Base-by-base conservation (phyloP, 2,113 vertebrate genomes). In the Microcebus murinus region DNA sequence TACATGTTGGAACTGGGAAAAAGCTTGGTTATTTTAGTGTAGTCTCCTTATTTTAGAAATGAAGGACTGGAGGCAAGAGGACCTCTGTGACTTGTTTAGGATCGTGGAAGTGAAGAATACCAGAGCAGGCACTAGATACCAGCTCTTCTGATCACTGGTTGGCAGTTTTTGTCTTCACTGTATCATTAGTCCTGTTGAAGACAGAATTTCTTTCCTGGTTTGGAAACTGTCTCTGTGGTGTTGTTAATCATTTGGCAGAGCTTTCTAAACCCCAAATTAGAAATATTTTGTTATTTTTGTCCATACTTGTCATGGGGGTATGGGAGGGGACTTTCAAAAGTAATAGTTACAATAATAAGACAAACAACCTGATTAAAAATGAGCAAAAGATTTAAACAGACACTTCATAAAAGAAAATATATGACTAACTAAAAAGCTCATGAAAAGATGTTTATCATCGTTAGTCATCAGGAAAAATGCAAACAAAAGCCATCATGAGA, bases 271-370 rank as follows among this genome's bases (percentile, higher is more conserved):
- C 31, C 82, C 68, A 90, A 90, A 81, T 95, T 94, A 65, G 67
- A 76, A 97, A 73, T 21, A 85, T 8, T 76, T 76, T 76, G 42
- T 76, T 76, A 76, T 48, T 42, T 93, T 96, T 96, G 89, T 81
- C 94, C 23, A 90, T 81, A 61, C 31, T 90, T 96, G 36, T 87
- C 63, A 71, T 52, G 21, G 29, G 31, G 50, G 55, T 4, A 3
- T 14, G 13, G 83, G 85, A 29, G 76, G 31, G 80, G 76, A 45
- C 7, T 70, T 67, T 94, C n/a, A 29, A 57, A 89, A 76, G 2
- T 76, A 81, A 82, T 36, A 17, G 21, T 50, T 92, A 65, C 17
- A 90, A 42, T n/a, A 76, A 55, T 55, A 96, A 77, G n/a, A 81
- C 8, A 95, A 91, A 57, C n/a, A 92, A 61, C 14, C 11, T 77